These are phyloP conservation scores for Drosophila ezoana DNA, from an alignment of 2,888 invertebrate genomes.

Conservation along the genomic window DNA sequence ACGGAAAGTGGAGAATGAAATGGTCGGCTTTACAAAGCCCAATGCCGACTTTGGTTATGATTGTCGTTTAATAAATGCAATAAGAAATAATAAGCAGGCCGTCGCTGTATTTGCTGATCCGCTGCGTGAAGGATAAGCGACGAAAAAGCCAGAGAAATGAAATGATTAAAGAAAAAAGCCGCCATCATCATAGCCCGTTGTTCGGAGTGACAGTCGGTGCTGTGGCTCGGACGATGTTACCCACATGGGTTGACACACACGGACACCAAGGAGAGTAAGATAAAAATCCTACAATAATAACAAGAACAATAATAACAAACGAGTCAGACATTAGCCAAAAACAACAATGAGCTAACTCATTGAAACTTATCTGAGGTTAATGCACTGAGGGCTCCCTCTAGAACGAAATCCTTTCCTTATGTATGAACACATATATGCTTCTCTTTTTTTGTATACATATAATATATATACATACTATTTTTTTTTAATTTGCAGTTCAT, in stretches of 20 bases:
- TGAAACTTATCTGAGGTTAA: conserved; percentile 72
- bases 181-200: conserved; percentile 49
- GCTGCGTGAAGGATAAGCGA: conserved; percentile 64
- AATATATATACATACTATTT: conserved; percentile 20
- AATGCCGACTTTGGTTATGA: conserved; percentile 80
- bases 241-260: conserved; percentile 52
- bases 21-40: conserved; percentile 47
- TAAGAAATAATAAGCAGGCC: conserved; percentile 81
- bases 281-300: conserved; percentile 21
- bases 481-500: conserved; percentile 76
- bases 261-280: conserved; percentile 12
- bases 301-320: conserved; percentile 26
- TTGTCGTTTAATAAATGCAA: conserved; percentile 83
- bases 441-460: not conserved
- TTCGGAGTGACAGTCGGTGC: conserved; percentile 61
- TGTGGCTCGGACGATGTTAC: conserved; percentile 38
- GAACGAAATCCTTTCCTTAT: conserved; percentile 36
- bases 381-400: conserved; percentile 62
- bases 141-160: conserved; percentile 51
- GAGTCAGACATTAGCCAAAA: conserved; percentile 65
- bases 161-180: conserved; percentile 80
- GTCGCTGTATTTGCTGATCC: conserved; percentile 56
- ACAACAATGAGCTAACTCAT: conserved; percentile 38
- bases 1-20: conserved; percentile 1
- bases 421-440: not conserved